Evolutionary conservation across 2,113 vertebrate genomes (phyloP), one percentile per base, ranked within the genome.

Genomic region (Orthonyx spaldingii): DNA sequence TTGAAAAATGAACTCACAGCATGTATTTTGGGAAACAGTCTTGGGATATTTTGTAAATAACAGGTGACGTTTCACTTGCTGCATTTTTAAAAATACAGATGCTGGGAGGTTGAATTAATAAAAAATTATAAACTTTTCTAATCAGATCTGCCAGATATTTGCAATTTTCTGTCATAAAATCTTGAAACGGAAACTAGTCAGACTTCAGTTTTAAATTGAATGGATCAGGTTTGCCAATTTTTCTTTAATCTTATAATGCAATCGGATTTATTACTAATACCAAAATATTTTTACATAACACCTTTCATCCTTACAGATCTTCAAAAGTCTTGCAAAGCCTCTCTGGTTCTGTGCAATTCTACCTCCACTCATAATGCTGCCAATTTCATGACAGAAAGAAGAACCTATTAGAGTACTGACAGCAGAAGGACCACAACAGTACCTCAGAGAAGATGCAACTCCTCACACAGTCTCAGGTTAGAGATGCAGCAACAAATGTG

Each of bases 11-110:
- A 94, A 92, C 94, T 93, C 63, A 82, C 47, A 86, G 63, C 55
- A 83, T 63, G 50, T 92, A 74, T 84, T 96, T 84, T 88, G 35
- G 56, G 71, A 93, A 95, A 91, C 71, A 84, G 69, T 90, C 41
- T 83, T 66, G 32, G 81, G 59, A 56, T 82, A 81, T 60, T 84
- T 92, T 93, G 57, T 94, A 94, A 97, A 96, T 94, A 95, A 81
- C 61, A 94, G 63, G 89, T 96, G 72, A 96, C 76, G 80, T 87
- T 97, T 87, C 65, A 94, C 78, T 91, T 79, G 50, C 47, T 89
- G 72, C 63, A 66, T 92, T 94, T 96, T 93, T 92, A 71, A 63
- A 80, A 75, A 39, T 59, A 92, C 33, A 89, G 61, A 88, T 83
- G 41, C 66, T 81, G 35, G 11, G 41, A 86, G 59, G 56, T 11